Base-by-base conservation (phyloP, 2,113 vertebrate genomes). In the Megaceryle maxima region DNA sequence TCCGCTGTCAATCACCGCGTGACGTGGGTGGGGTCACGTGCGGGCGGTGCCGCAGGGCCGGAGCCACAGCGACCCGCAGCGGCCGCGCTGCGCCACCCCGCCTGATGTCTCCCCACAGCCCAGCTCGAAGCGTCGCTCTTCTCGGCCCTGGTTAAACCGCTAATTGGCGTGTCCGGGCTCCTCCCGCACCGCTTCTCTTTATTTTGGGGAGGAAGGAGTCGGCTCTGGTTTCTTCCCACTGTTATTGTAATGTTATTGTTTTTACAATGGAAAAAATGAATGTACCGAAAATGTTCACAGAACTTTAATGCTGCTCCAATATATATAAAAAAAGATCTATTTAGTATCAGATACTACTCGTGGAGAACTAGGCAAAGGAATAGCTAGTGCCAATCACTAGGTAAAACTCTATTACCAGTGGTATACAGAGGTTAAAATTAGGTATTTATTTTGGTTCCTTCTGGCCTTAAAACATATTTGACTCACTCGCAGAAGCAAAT, bases 301-400 rank as follows among this genome's bases (percentile, higher is more conserved):
- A 18, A 0, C 20, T 16, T 3, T 75, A 29, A 3, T 0, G 5
- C 60, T 28, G 37, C 1, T 12, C 13, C 55, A 3, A 3, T 44
- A 37, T 16, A 18, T 59, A 21, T 21, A 22, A 48, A 37, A 33
- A 25, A 39, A 41, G 14, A 46, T 2, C 28, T 1, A 4, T 4
- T 33, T 26, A 13, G 43, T 10, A 7, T 9, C 70, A 19, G 5
- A 4, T 15, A 16, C 17, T 9, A 7, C 46, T 48, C 51, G 1
- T 1, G 60, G 31, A 20, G 17, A 73, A 4, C 10, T 6, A 33
- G 13, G 19, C 24, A 3, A 35, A 64, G 17, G 11, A 31, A 1
- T 9, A 14, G 4, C 72, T 37, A 11, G 8, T 33, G 46, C 43
- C 69, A 63, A 48, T 6, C 18, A 39, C 10, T 3, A 37, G 24